A percentile compares a stretch with the other conserved stretches of the same genome.
Conservation (phyloP, 92 coral and sea anemone species). For the Palythoa heliodiscus region DNA sequence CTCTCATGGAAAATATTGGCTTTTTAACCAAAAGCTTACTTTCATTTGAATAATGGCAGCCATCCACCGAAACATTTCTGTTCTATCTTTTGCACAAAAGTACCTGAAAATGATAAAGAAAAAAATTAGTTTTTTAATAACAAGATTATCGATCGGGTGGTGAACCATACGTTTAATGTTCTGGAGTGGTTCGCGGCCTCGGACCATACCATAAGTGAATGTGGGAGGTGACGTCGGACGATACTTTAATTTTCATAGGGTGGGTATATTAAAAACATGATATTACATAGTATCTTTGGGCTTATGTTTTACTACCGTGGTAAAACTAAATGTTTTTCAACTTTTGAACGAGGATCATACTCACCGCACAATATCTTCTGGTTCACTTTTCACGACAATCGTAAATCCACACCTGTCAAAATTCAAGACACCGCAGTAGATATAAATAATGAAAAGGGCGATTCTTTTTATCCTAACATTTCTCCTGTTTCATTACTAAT, state of each 20-base stretch:
- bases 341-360: not conserved
- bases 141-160: no score
- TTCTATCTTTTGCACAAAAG: constrained; percentile 79
- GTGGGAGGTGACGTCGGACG: no score
- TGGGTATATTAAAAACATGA: no score
- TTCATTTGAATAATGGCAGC: constrained; percentile 88
- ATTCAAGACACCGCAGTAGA: not conserved
- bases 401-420: constrained; percentile 80
- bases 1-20: not conserved
- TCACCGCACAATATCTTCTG: constrained; percentile 72
- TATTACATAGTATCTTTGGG: no score
- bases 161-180: no score
- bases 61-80: constrained; percentile 87
- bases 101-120: constrained; percentile 51
- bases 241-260: no score
- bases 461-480: no score
- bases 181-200: no score
- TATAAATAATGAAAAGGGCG: not conserved
- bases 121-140: not conserved
- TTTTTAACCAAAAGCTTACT: constrained; percentile 51
- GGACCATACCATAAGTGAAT: no score
- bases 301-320: not conserved
- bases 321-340: no score
- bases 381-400: constrained; percentile 75
- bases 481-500: no score